Evolutionary conservation across 2,888 invertebrate species (phyloP).

Genomic region (Lutraria lutraria): DNA sequence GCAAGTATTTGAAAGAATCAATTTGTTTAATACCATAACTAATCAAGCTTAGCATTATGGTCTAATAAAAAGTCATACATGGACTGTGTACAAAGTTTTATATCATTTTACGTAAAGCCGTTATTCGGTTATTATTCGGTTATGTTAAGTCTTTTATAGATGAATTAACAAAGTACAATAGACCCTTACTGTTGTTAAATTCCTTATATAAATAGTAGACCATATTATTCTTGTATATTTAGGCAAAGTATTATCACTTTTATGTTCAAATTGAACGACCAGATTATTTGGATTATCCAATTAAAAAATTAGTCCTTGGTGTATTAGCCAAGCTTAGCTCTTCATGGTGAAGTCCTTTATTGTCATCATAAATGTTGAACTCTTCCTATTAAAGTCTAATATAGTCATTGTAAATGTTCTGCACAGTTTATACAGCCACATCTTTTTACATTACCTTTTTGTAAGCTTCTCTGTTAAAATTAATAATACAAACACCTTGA

Average conservation of each 20-base stretch:
- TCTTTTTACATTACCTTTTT: too few species aligned
- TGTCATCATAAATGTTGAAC: not conserved
- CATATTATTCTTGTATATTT: constrained; percentile 49
- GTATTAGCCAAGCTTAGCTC: constrained; percentile 5
- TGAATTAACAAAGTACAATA: constrained; percentile 18
- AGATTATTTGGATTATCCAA: constrained; percentile 47
- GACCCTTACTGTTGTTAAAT: constrained; percentile 27
- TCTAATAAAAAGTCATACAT: constrained; percentile 14
- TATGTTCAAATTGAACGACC: constrained; percentile 30
- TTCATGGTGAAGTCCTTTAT: constrained; percentile 2
- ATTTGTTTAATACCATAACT: constrained; percentile 31
- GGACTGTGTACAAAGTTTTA: constrained; percentile 28
- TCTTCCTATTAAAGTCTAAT: not conserved
- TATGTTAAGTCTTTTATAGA: constrained; percentile 36
- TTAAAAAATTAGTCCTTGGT: constrained; percentile 27
- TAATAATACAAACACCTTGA: too few species aligned
- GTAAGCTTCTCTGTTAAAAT: too few species aligned
- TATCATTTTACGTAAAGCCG: constrained; percentile 39
- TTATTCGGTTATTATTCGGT: constrained; percentile 31
- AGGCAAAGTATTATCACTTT: constrained; percentile 28
- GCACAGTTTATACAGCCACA: not conserved
- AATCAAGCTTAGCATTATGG: constrained; percentile 32
- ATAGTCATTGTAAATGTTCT: not conserved
- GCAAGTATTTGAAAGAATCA: constrained; percentile 22
- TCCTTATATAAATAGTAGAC: constrained; percentile 46